Evolutionary conservation across 2,797 vertebrate genomes (phyloP).

Genomic region (Podarcis siculus): DNA sequence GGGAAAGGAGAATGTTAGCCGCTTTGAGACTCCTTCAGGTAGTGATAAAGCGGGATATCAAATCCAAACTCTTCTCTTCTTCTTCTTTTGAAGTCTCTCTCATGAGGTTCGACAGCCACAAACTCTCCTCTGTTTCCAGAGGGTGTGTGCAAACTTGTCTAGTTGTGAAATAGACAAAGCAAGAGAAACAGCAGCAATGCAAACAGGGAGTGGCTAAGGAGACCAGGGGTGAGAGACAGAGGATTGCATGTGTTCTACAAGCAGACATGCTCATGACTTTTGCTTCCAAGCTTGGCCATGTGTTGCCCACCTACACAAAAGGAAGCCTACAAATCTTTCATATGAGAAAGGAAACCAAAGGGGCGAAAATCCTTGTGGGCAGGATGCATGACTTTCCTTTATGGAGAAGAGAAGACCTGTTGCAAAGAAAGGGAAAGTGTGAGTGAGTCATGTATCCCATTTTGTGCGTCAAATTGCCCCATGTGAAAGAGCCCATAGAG

Average conservation of each 20-base stretch:
- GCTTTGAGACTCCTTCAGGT: no score
- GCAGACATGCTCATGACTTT: not conserved
- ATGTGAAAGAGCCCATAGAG: not conserved
- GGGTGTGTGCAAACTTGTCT: not conserved
- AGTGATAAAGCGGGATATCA: no score
- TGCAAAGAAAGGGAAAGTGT: not conserved
- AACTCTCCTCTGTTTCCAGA: not conserved
- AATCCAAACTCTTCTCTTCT: no score
- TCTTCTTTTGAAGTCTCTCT: not conserved
- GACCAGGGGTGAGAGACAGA: not conserved
- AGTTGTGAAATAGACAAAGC: no score
- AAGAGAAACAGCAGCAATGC: not conserved
- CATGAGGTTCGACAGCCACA: not conserved
- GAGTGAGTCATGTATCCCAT: not conserved
- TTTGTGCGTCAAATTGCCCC: not conserved
- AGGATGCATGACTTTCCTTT: not conserved
- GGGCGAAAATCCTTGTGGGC: not conserved
- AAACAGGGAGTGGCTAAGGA: slow-evolving; percentile 10
- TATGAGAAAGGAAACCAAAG: not conserved
- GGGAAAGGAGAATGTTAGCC: no score
- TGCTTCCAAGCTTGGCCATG: not conserved
- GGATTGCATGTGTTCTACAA: slow-evolving; percentile 4
- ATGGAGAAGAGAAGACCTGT: not conserved
- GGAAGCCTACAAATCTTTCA: not conserved
- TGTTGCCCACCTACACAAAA: not conserved